A percentile compares a stretch with the other conserved stretches of the same genome.
These are phyloP conservation scores for Spheniscus humboldti DNA, from an alignment of 2,797 vertebrate genomes.

Conservation along the genomic window DNA sequence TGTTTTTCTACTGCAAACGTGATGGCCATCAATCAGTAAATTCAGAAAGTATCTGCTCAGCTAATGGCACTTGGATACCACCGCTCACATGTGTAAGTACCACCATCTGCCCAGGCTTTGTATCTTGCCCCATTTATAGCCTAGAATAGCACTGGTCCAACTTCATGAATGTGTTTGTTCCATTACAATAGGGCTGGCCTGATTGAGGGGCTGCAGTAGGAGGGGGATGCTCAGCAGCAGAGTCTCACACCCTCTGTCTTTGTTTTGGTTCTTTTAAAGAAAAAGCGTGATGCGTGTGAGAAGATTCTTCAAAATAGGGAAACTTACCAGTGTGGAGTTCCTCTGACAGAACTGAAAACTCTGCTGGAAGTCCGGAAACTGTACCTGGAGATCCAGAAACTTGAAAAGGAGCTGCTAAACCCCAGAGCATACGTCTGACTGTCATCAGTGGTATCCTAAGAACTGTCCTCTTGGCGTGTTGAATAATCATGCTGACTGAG, in stretches of 20 bases:
- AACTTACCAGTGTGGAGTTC: neutral
- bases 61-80: neutral
- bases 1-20: accelerated
- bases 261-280: neutral
- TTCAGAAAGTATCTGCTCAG: neutral
- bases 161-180: accelerated
- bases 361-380: conserved; percentile 33
- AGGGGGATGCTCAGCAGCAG: neutral
- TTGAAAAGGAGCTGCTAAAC: neutral
- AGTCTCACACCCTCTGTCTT: neutral
- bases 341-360: conserved; percentile 8
- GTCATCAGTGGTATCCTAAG: neutral
- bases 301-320: neutral
- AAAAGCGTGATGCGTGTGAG: accelerated
- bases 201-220: neutral
- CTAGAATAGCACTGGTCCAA: neutral
- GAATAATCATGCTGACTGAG: neutral
- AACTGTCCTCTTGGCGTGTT: accelerated
- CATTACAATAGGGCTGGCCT: neutral
- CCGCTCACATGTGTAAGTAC: neutral
- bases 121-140: neutral
- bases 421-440: accelerated
- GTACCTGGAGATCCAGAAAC: conserved; percentile 43
- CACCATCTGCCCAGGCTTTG: neutral
- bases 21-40: accelerated